A percentile compares a stretch with the other conserved stretches of the same genome.
These are phyloP conservation scores for Mystacornis crossleyi DNA, from an alignment of 2,113 vertebrate species.

Conservation along the genomic window DNA sequence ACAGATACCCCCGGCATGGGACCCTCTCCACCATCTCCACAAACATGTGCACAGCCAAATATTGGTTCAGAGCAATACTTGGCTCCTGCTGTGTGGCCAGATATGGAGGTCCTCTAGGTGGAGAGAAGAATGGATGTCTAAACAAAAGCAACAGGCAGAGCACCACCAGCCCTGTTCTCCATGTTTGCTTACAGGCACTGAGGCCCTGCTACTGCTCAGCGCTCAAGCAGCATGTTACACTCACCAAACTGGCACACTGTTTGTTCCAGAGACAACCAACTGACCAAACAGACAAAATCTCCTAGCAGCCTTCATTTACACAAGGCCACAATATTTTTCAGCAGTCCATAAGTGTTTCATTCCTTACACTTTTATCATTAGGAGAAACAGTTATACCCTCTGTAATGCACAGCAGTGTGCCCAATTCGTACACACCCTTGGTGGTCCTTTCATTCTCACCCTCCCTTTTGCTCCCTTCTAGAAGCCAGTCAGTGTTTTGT, in stretches of 20 bases:
- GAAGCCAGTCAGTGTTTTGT: neutral
- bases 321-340: neutral
- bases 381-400: neutral
- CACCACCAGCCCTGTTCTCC: neutral
- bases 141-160: neutral
- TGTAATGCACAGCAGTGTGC: neutral
- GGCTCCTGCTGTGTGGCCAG: neutral
- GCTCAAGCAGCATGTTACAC: neutral
- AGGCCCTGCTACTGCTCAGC: neutral
- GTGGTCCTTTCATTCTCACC: neutral
- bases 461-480: neutral
- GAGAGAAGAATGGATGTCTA: neutral
- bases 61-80: neutral
- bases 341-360: neutral
- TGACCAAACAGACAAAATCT: neutral
- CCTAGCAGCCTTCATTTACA: neutral
- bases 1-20: rapidly evolving
- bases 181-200: neutral
- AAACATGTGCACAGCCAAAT: rapidly evolving
- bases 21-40: neutral
- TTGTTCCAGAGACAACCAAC: neutral
- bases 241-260: neutral
- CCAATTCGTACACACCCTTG: neutral
- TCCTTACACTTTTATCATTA: neutral
- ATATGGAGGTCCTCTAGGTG: neutral